These are phyloP conservation scores for Dasypus novemcinctus DNA, from an alignment of 2,113 vertebrate species.

Conservation along the genomic window DNA sequence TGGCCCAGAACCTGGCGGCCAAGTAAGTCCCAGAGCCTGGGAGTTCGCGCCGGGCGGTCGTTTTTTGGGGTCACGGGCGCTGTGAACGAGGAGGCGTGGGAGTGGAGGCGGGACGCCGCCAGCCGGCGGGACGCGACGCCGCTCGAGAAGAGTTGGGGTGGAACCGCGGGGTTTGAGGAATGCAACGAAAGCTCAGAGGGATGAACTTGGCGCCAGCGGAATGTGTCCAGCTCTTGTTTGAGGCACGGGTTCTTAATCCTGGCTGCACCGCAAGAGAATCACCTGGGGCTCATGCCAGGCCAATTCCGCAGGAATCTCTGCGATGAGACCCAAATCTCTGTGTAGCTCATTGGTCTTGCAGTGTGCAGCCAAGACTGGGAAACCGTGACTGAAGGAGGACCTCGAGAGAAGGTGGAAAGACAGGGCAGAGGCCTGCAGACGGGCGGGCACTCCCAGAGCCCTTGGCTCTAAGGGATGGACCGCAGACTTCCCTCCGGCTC, in stretches of 20 bases:
- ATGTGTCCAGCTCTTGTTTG: not conserved
- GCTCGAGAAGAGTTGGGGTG: not conserved
- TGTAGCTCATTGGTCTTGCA: not conserved
- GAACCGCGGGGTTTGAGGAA: not conserved
- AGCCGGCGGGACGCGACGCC: not conserved
- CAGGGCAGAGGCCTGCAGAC: too few relatives aligned
- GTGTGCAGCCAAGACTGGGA: not conserved
- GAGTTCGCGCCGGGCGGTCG: not conserved
- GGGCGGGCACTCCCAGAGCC: not conserved
- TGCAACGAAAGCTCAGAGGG: not conserved
- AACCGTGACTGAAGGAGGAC: not conserved
- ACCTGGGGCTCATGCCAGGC: not conserved
- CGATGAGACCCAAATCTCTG: too few relatives aligned
- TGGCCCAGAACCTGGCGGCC: not conserved
- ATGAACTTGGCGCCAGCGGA: not conserved
- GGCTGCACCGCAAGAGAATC: not conserved
- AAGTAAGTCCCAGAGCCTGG: conserved; percentile 19
- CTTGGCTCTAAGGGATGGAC: not conserved
- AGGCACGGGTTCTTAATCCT: not conserved
- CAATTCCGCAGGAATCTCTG: not conserved
- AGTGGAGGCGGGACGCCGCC: not conserved
- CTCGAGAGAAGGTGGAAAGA: not conserved
- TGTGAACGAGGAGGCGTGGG: accelerated
- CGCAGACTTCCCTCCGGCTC: not conserved
- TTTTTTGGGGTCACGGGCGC: not conserved